Conservation (phyloP, 2,113 vertebrate species). For the Salvator merianae region DNA sequence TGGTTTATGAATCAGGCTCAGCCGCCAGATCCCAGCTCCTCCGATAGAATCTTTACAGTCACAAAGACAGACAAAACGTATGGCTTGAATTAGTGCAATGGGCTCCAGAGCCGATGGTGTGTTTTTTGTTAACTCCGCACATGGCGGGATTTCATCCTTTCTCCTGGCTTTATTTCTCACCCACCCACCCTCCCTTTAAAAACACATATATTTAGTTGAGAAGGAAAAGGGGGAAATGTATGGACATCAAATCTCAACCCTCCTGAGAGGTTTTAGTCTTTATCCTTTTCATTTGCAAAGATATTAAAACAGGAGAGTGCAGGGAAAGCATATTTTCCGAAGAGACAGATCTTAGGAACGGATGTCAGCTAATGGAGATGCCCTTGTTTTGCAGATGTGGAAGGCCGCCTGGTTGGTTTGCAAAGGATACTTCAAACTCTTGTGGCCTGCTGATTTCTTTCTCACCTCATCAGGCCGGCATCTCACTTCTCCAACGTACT, state of each 20-base stretch:
- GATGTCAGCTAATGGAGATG: slow-evolving; percentile 18
- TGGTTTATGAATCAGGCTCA: slow-evolving; percentile 62
- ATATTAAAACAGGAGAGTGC: neutral
- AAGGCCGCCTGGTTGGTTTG: neutral
- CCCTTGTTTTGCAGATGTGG: slow-evolving; percentile 58
- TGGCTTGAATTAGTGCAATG: slow-evolving; percentile 70
- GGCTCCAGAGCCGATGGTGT: slow-evolving; percentile 56
- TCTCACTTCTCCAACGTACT: slow-evolving; percentile 68
- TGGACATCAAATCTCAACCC: slow-evolving; percentile 24
- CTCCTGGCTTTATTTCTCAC: neutral
- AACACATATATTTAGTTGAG: neutral
- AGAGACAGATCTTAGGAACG: slow-evolving; percentile 13
- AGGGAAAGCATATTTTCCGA: neutral
- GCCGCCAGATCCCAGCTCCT: slow-evolving; percentile 13
- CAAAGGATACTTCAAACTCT: neutral
- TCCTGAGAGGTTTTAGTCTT: slow-evolving; percentile 15
- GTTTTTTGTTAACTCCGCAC: slow-evolving; percentile 64
- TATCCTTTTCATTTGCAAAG: slow-evolving; percentile 4
- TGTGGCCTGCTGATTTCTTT: slow-evolving; percentile 57
- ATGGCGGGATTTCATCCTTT: slow-evolving; percentile 42
- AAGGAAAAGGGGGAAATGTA: neutral
- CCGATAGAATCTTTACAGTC: slow-evolving; percentile 51
- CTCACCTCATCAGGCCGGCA: slow-evolving; percentile 74
- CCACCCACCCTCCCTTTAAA: neutral
- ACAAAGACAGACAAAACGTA: slow-evolving; percentile 59